Evolutionary conservation across 2,888 invertebrate genomes (phyloP).

Genomic region (Rutpela maculata): DNA sequence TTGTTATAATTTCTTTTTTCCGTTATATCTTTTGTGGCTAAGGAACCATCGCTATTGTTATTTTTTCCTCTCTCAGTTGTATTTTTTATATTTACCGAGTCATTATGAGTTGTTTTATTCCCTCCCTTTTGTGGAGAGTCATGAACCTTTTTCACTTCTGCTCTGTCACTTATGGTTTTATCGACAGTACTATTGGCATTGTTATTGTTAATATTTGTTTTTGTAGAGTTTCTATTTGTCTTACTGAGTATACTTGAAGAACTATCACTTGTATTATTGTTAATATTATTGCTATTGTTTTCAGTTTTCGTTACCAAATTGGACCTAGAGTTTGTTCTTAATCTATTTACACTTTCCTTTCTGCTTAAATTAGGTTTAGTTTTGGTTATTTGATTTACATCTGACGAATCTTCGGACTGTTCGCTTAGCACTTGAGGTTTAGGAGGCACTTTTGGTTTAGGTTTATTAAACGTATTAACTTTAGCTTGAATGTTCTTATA

Average conservation of each 20-base stretch:
- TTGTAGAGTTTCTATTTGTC: slow-evolving; percentile 42
- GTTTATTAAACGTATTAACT: slow-evolving; percentile 70
- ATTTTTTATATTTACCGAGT: not conserved
- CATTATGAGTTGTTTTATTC: slow-evolving; percentile 3
- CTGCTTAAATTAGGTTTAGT: slow-evolving; percentile 51
- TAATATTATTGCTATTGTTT: slow-evolving; percentile 45
- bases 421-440: slow-evolving; percentile 68
- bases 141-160: not conserved
- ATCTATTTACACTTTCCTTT: slow-evolving; percentile 62
- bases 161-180: slow-evolving; percentile 6
- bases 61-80: not conserved
- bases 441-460: slow-evolving; percentile 72
- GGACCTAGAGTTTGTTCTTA: slow-evolving; percentile 56
- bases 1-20: not conserved
- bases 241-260: slow-evolving; percentile 50
- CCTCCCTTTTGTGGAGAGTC: slow-evolving; percentile 30
- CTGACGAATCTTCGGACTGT: slow-evolving; percentile 60
- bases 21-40: not conserved
- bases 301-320: slow-evolving; percentile 57
- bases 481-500: slow-evolving; percentile 71
- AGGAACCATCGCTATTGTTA: not conserved
- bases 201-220: slow-evolving; percentile 44
- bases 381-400: slow-evolving; percentile 52
- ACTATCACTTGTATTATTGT: slow-evolving; percentile 59
- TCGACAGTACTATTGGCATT: slow-evolving; percentile 31